These are phyloP conservation scores for Melipona bicolor DNA, from an alignment of 2,888 invertebrate species.

Conservation along the genomic window DNA sequence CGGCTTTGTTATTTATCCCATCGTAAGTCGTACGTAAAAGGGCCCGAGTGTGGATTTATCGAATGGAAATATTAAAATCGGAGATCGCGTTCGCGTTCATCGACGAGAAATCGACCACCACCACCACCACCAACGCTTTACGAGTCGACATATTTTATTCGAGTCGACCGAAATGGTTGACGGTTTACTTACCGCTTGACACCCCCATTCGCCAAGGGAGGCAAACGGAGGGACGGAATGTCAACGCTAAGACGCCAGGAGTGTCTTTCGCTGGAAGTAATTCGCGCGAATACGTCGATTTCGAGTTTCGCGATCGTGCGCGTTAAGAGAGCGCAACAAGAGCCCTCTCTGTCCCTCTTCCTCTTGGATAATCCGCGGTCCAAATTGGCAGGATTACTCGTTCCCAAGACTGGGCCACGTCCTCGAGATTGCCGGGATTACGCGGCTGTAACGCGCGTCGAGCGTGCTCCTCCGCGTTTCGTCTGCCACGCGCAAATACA, in stretches of 20 bases:
- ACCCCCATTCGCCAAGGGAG: not conserved
- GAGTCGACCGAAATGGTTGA: slow-evolving; percentile 21
- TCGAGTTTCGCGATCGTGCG: slow-evolving; percentile 45
- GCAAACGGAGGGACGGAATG: not conserved
- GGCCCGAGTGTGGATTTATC: slow-evolving; percentile 78
- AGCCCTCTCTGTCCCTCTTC: not conserved
- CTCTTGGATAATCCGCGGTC: slow-evolving; percentile 69
- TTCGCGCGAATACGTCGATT: slow-evolving; percentile 35
- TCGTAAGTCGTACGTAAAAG: slow-evolving; percentile 78
- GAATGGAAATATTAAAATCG: slow-evolving; percentile 82
- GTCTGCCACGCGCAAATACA: slow-evolving; percentile 65
- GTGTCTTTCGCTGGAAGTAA: not conserved
- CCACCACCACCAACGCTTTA: slow-evolving; percentile 65
- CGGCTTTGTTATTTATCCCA: slow-evolving; percentile 79
- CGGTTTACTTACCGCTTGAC: slow-evolving; percentile 29
- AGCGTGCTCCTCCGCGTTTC: slow-evolving; percentile 54
- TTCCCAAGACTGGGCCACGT: slow-evolving; percentile 78
- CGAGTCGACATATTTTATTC: slow-evolving; percentile 72
- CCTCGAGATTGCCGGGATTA: slow-evolving; percentile 83
- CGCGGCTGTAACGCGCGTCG: slow-evolving; percentile 71
- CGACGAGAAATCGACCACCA: slow-evolving; percentile 60
- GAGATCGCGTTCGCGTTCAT: slow-evolving; percentile 65
- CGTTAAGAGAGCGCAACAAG: not conserved
- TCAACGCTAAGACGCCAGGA: not conserved
- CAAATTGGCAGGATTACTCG: slow-evolving; percentile 82